These are phyloP conservation scores for Cosmia pyralina DNA, from an alignment of 2,888 invertebrate species.

Conservation along the genomic window DNA sequence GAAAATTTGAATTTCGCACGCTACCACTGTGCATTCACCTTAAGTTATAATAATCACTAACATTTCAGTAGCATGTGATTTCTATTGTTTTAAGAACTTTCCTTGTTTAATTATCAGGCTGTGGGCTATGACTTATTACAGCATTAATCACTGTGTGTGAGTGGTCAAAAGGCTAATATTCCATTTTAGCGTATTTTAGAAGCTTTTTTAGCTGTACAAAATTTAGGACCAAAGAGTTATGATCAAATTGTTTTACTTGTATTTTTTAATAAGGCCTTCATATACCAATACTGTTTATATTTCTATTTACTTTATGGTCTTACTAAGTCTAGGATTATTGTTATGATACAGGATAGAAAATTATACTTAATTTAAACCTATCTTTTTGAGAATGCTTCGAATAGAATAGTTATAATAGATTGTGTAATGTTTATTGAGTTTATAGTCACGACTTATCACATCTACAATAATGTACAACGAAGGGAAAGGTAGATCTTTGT, in stretches of 20 bases:
- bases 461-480: slow-evolving; percentile 15
- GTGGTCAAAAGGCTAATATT: slow-evolving; percentile 36
- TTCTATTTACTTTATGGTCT: slow-evolving; percentile 25
- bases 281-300: slow-evolving; percentile 6
- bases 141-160: slow-evolving; percentile 20
- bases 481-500: slow-evolving; percentile 33
- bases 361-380: neutral
- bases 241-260: slow-evolving; percentile 41
- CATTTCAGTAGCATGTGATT: slow-evolving; percentile 5
- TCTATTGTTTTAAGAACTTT: neutral
- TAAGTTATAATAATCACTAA: neutral
- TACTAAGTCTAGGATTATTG: slow-evolving; percentile 20
- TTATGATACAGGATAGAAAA: slow-evolving; percentile 2
- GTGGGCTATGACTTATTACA: slow-evolving; percentile 31
- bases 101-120: neutral
- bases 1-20: too few relatives aligned
- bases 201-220: slow-evolving; percentile 18
- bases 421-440: slow-evolving; percentile 14
- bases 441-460: slow-evolving; percentile 1
- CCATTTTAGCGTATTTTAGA: slow-evolving; percentile 7
- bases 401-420: neutral
- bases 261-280: slow-evolving; percentile 2
- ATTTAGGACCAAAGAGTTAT: slow-evolving; percentile 45
- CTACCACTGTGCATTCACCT: too few relatives aligned
- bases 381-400: slow-evolving; percentile 8